Percentiles rank a stretch among this genome's conserved stretches.
Conservation (phyloP, 2,113 vertebrate species). For the Microtus ochrogaster region DNA sequence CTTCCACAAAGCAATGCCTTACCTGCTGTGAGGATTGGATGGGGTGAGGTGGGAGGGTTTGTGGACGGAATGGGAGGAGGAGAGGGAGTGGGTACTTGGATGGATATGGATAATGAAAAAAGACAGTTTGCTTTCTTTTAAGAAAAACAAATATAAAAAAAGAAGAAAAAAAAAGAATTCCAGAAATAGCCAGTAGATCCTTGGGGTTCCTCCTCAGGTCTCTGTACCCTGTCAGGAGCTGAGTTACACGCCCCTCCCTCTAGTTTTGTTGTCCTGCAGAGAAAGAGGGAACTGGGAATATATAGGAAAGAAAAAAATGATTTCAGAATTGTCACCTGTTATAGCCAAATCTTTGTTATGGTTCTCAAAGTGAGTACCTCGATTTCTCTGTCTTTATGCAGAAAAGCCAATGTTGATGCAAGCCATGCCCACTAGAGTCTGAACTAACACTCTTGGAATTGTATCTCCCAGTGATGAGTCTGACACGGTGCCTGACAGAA, state of each 20-base stretch:
- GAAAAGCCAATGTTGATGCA: background rate
- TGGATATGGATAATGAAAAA: no score
- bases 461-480: background rate
- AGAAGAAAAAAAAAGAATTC: background rate
- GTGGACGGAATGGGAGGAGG: no score
- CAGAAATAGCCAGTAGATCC: background rate
- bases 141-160: no score
- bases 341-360: conserved; percentile 11
- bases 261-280: background rate
- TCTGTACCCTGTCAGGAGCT: background rate
- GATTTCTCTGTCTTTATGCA: background rate
- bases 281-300: background rate
- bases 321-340: background rate
- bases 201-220: background rate
- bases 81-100: no score
- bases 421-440: background rate
- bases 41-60: no score
- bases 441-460: background rate
- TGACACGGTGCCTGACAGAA: background rate
- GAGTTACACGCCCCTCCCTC: background rate
- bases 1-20: no score
- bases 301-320: background rate
- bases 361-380: background rate
- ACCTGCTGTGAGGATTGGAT: no score
- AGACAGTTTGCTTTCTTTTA: no score